phyloP scores from a whole-genome alignment of 2,113 vertebrate species.

The Periophthalmus modestus region DNA sequence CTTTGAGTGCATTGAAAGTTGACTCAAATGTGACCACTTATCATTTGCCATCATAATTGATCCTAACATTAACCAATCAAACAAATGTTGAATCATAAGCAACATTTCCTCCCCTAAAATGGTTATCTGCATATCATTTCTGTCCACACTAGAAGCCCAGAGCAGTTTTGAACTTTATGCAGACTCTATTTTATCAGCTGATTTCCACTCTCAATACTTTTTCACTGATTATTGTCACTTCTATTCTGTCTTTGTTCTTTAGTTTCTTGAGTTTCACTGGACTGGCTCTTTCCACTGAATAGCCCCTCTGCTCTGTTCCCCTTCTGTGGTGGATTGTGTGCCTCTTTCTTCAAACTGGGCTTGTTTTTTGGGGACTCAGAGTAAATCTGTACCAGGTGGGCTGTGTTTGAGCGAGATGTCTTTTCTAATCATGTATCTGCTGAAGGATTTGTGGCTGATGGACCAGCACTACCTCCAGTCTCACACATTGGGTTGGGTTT shows the following conservation, averaged over 20 bases:
- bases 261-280: conserved; percentile 27
- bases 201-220: background rate
- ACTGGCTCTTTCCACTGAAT: conserved; percentile 23
- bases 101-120: too few relatives aligned
- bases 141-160: too few relatives aligned
- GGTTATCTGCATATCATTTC: background rate
- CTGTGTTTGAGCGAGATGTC: conserved; percentile 66
- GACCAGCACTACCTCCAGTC: conserved; percentile 37
- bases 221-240: conserved; percentile 40
- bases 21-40: too few relatives aligned
- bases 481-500: background rate
- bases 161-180: background rate
- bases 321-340: conserved; percentile 46
- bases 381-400: conserved; percentile 72
- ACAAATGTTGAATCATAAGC: too few relatives aligned
- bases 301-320: conserved; percentile 23
- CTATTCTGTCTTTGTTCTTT: conserved; percentile 49
- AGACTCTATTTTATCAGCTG: background rate
- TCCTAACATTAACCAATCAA: background rate
- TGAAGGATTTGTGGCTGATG: conserved; percentile 45
- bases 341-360: conserved; percentile 39
- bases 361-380: conserved; percentile 55
- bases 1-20: too few relatives aligned
- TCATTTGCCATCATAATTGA: too few relatives aligned
- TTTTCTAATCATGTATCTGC: conserved; percentile 66